Percentiles rank a stretch among this genome's conserved stretches.
Conservation (phyloP, 2,888 invertebrate genomes). For the Dynastes tityus region DNA sequence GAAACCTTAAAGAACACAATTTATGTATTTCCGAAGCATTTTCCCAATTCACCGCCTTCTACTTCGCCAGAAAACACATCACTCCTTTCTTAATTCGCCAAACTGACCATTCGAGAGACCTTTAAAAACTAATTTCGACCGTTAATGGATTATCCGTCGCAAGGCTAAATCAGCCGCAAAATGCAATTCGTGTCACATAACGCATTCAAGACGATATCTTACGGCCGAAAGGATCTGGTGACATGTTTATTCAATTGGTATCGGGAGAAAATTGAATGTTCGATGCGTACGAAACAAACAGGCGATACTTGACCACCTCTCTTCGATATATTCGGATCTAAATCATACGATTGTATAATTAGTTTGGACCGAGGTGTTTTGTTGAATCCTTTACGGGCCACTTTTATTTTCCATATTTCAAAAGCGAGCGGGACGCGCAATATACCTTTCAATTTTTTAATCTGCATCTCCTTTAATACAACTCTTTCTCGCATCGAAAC, state of each 20-base stretch:
- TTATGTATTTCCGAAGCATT: neutral
- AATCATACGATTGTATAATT: constrained; percentile 50
- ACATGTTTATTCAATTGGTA: constrained; percentile 53
- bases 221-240: constrained; percentile 46
- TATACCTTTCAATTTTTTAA: constrained; percentile 44
- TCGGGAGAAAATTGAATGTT: constrained; percentile 50
- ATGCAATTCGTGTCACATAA: constrained; percentile 35
- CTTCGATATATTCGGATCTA: constrained; percentile 12
- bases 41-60: neutral
- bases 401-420: constrained; percentile 46
- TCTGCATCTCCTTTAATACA: constrained; percentile 22
- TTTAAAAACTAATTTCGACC: constrained; percentile 39
- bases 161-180: constrained; percentile 37
- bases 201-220: constrained; percentile 28
- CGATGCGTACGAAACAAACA: constrained; percentile 23
- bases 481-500: constrained; percentile 10
- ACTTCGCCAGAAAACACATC: neutral
- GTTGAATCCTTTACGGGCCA: constrained; percentile 47
- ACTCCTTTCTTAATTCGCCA: neutral
- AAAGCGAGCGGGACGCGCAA: neutral
- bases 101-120: neutral
- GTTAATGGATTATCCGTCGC: constrained; percentile 36
- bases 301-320: no score
- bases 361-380: constrained; percentile 49
- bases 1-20: neutral